Evolutionary conservation across 2,113 vertebrate genomes (phyloP).

Genomic region (Dicerorhinus sumatrensis): DNA sequence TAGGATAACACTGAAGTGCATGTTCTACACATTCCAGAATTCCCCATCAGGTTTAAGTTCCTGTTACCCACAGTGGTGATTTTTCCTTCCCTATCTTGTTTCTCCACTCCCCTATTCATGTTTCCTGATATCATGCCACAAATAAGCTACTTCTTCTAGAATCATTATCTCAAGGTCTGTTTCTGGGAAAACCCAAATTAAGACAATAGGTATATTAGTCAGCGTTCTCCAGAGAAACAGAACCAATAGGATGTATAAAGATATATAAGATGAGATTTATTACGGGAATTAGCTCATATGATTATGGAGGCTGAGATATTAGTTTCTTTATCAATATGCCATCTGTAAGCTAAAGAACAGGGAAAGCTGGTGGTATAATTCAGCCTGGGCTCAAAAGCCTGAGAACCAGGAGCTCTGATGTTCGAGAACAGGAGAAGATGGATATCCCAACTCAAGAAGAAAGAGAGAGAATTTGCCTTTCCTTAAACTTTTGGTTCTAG

Average conservation of each 20-base stretch:
- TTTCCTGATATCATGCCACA: neutral
- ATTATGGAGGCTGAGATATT: neutral
- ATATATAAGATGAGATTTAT: neutral
- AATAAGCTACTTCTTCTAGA: conserved; percentile 4
- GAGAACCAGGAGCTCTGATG: neutral
- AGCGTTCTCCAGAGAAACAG: neutral
- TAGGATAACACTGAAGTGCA: neutral
- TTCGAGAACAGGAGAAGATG: neutral
- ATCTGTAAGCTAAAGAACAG: neutral
- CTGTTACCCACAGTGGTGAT: neutral
- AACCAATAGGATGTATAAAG: neutral
- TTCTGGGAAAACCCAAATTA: neutral
- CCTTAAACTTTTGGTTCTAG: neutral
- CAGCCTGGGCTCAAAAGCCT: neutral
- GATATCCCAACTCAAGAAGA: neutral
- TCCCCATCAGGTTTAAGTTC: neutral
- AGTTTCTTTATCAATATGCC: neutral
- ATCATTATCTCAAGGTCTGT: neutral
- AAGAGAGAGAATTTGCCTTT: neutral
- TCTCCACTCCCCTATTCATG: neutral
- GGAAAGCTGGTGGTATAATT: neutral
- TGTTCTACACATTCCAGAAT: neutral
- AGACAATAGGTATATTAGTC: neutral
- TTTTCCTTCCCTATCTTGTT: neutral
- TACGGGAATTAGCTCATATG: neutral